Percentiles rank a stretch among this genome's conserved stretches.
Evolutionary conservation across 2,797 vertebrate genomes (phyloP).

Genomic region (Poecilia velifera): DNA sequence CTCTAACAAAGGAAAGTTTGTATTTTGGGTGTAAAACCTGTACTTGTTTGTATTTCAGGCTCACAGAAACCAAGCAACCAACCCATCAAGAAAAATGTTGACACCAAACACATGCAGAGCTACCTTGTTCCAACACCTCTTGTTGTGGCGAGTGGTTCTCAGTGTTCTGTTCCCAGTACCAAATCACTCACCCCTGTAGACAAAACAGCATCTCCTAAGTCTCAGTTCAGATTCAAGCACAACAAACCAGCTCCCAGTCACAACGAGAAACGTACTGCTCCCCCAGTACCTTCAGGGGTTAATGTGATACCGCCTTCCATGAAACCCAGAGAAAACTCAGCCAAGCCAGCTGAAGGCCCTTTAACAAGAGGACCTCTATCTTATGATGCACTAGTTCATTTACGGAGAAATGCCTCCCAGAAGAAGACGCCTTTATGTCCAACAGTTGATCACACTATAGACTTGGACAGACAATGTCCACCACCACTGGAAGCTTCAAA

Average conservation of each 20-base stretch:
- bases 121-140: constrained; percentile 79
- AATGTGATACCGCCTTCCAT: constrained; percentile 54
- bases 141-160: constrained; percentile 57
- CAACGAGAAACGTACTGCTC: constrained; percentile 23
- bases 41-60: constrained; percentile 50
- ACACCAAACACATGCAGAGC: constrained; percentile 50
- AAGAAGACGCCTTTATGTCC: constrained; percentile 75
- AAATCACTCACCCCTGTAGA: constrained; percentile 24
- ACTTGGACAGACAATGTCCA: constrained; percentile 33
- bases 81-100: constrained; percentile 28
- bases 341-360: constrained; percentile 37
- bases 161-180: constrained; percentile 12
- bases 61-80: constrained; percentile 40
- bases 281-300: constrained; percentile 53
- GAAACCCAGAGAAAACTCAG: constrained; percentile 51
- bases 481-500: constrained; percentile 19
- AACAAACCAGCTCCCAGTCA: constrained; percentile 20
- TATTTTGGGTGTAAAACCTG: neutral
- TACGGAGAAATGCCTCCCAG: constrained; percentile 69
- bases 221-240: constrained; percentile 18
- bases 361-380: constrained; percentile 76
- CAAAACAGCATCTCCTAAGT: constrained; percentile 25
- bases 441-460: constrained; percentile 69
- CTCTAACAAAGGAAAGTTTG: neutral
- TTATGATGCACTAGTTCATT: constrained; percentile 76